These are phyloP conservation scores for Ardeotis arabs DNA, from an alignment of 2,113 vertebrate genomes.

Conservation along the genomic window DNA sequence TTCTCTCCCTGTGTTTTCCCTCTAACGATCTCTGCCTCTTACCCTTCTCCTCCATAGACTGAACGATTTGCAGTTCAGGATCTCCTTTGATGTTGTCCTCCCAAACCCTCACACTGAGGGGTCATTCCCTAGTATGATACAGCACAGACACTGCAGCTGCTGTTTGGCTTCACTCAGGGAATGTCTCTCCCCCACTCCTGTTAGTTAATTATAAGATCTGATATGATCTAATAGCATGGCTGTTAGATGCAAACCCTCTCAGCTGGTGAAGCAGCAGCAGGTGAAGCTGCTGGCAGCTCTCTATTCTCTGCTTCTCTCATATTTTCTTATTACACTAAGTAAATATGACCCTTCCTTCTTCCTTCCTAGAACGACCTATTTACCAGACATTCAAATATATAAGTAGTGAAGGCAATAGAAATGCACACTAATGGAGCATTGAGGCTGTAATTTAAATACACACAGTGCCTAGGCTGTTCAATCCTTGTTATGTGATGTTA, in stretches of 20 bases:
- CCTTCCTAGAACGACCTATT: slow-evolving; percentile 31
- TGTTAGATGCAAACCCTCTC: slow-evolving; percentile 51
- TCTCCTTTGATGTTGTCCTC: not conserved
- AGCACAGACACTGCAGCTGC: slow-evolving; percentile 13
- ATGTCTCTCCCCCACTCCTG: slow-evolving; percentile 10
- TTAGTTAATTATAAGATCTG: slow-evolving; percentile 64
- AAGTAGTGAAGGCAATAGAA: slow-evolving; percentile 35
- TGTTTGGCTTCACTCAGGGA: slow-evolving; percentile 58
- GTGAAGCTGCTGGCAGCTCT: slow-evolving; percentile 48
- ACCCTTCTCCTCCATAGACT: slow-evolving; percentile 3
- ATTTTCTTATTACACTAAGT: slow-evolving; percentile 65
- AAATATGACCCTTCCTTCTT: slow-evolving; percentile 51
- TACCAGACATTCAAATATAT: slow-evolving; percentile 59
- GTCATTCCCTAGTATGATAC: not conserved
- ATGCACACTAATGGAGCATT: not conserved
- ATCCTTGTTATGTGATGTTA: not conserved
- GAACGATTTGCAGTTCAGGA: not conserved
- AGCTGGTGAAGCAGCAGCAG: not conserved
- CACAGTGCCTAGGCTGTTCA: not conserved
- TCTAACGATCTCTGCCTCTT: slow-evolving; percentile 16
- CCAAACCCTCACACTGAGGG: not conserved
- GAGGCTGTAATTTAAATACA: slow-evolving; percentile 6
- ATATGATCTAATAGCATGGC: slow-evolving; percentile 54
- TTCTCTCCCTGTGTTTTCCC: not conserved
- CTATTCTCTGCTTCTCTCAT: slow-evolving; percentile 63